Percentiles rank a stretch among this genome's conserved stretches.
phyloP scores from a whole-genome alignment of 1,140 invertebrate genomes.

The Drosophila rufa region DNA sequence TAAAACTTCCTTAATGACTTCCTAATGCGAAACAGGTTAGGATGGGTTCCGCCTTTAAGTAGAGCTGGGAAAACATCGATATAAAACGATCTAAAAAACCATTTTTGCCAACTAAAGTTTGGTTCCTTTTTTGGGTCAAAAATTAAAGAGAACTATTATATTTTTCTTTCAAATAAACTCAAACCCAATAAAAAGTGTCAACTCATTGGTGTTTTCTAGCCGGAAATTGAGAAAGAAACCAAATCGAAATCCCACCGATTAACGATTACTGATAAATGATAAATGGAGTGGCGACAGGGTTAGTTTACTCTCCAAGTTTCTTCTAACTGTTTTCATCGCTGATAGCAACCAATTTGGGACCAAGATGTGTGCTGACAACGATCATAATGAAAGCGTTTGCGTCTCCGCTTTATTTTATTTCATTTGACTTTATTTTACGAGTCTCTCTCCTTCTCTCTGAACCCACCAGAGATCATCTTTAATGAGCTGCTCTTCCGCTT shows the following conservation, averaged over 20 bases:
- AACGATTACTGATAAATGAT: slow-evolving; percentile 1
- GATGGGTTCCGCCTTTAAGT: not conserved
- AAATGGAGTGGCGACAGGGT: not conserved
- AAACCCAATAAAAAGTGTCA: slow-evolving; percentile 12
- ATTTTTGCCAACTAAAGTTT: not conserved
- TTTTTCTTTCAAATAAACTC: not conserved
- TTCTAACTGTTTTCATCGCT: slow-evolving; percentile 54
- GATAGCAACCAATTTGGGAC: slow-evolving; percentile 43
- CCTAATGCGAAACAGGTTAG: slow-evolving; percentile 7
- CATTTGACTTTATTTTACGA: not conserved
- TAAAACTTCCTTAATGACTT: slow-evolving; percentile 4
- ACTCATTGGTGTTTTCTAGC: slow-evolving; percentile 3
- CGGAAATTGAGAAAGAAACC: slow-evolving; percentile 23
- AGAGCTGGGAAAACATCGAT: not conserved
- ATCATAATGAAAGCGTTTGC: slow-evolving; percentile 40
- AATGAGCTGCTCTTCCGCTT: slow-evolving; percentile 17
- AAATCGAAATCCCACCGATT: slow-evolving; percentile 11
- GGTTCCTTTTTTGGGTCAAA: not conserved
- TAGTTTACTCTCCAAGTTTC: slow-evolving; percentile 33
- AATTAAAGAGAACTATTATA: not conserved
- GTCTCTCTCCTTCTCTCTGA: not conserved
- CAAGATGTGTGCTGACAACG: slow-evolving; percentile 31
- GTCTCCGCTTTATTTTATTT: slow-evolving; percentile 7
- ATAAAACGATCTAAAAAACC: not conserved
- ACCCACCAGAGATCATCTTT: slow-evolving; percentile 26